phyloP scores from a whole-genome alignment of 1,140 invertebrate genomes.

The Neodiprion virginianus region DNA sequence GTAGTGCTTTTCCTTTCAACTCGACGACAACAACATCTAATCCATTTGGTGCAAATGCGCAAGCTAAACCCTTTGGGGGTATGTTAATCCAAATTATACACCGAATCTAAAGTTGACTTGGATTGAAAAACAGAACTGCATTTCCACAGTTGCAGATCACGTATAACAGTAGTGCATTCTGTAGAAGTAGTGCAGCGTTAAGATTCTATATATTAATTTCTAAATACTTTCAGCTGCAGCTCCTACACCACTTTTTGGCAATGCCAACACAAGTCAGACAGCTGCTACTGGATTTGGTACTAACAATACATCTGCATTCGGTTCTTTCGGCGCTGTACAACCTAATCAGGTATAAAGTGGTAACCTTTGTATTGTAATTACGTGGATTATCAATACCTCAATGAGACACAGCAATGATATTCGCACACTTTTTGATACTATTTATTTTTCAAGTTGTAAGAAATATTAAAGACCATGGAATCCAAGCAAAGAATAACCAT shows the following conservation, averaged over 20 bases:
- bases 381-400: too few species aligned
- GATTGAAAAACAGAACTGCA: slow-evolving; percentile 2
- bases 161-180: too few species aligned
- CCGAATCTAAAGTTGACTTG: too few species aligned
- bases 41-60: slow-evolving; percentile 55
- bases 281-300: slow-evolving; percentile 57
- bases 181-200: too few species aligned
- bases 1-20: slow-evolving; percentile 66
- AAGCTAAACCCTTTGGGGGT: slow-evolving; percentile 61
- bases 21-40: slow-evolving; percentile 54
- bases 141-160: background rate
- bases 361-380: slow-evolving; percentile 12
- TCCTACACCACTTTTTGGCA: slow-evolving; percentile 52
- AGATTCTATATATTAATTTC: slow-evolving; percentile 20
- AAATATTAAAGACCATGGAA: background rate
- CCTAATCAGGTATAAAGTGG: slow-evolving; percentile 52
- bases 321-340: slow-evolving; percentile 53
- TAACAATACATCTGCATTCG: slow-evolving; percentile 55
- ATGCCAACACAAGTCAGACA: slow-evolving; percentile 43
- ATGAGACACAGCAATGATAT: background rate
- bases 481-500: background rate
- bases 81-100: slow-evolving; percentile 28
- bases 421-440: slow-evolving; percentile 21
- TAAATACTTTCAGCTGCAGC: slow-evolving; percentile 43
- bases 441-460: slow-evolving; percentile 17